These are phyloP conservation scores for Pycnonotus jocosus DNA, from an alignment of 2,113 vertebrate species.

Conservation along the genomic window DNA sequence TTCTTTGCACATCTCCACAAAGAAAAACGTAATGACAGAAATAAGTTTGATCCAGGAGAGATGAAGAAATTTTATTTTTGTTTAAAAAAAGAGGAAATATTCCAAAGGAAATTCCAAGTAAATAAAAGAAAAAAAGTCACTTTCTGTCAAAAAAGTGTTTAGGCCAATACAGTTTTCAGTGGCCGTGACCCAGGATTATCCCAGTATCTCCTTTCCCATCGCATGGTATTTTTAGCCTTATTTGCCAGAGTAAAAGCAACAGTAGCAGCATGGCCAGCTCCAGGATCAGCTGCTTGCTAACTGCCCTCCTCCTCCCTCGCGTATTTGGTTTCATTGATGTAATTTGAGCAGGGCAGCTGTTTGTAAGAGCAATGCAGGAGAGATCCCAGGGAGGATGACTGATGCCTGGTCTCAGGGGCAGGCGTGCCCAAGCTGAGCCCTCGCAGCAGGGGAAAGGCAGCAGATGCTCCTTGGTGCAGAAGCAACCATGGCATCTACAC, in stretches of 20 bases:
- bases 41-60: neutral
- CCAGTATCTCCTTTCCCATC: neutral
- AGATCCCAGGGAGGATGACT: neutral
- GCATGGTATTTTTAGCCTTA: neutral
- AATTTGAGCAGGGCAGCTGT: neutral
- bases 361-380: neutral
- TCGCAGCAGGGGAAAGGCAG: fast-evolving
- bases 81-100: neutral
- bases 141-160: neutral
- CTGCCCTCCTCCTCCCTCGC: neutral
- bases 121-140: fast-evolving
- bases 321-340: neutral
- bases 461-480: neutral
- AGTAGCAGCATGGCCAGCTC: neutral
- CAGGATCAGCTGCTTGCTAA: neutral
- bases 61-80: neutral
- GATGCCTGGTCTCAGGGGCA: neutral
- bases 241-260: neutral
- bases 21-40: neutral
- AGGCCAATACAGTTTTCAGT: neutral
- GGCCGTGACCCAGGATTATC: neutral
- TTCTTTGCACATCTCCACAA: neutral
- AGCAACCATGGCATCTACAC: fast-evolving
- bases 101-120: neutral
- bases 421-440: fast-evolving